Evolutionary conservation across 2,797 vertebrate genomes (phyloP).

Genomic region (Coranthus polyacanthus): DNA sequence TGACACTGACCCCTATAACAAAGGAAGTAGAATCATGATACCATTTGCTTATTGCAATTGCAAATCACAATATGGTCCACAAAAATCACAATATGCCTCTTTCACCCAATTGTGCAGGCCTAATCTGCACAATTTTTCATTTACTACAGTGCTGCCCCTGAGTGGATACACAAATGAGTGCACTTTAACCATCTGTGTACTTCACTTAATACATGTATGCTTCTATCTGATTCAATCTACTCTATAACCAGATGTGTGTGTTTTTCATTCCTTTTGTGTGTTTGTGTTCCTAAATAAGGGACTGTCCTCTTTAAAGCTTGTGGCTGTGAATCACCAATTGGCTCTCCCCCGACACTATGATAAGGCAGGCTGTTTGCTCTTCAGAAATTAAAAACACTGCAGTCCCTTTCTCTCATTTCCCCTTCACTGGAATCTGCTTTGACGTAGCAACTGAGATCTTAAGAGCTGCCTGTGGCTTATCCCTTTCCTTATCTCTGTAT

Average conservation of each 20-base stretch:
- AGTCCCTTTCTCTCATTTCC: constrained; percentile 25
- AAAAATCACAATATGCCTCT: no score
- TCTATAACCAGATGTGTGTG: neutral
- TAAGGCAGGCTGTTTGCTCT: constrained; percentile 60
- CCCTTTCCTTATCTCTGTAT: constrained; percentile 62
- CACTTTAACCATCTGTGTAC: constrained; percentile 14
- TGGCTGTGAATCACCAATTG: constrained; percentile 48
- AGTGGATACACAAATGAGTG: constrained; percentile 18
- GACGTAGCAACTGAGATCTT: constrained; percentile 33
- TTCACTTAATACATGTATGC: constrained; percentile 16
- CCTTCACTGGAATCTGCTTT: constrained; percentile 22
- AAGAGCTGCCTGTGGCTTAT: constrained; percentile 45
- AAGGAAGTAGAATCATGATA: no score
- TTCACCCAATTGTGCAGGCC: no score
- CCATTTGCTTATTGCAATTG: no score
- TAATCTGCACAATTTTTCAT: no score
- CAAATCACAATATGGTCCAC: no score
- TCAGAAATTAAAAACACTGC: constrained; percentile 61
- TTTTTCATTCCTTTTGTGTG: constrained; percentile 4
- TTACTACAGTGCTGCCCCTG: no score
- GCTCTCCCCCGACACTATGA: constrained; percentile 44
- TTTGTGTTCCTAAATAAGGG: constrained; percentile 27
- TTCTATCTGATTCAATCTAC: constrained; percentile 10
- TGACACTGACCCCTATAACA: no score
- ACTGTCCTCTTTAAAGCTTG: constrained; percentile 30